phyloP scores from a whole-genome alignment of 2,113 vertebrate genomes.

The Passer montanus region DNA sequence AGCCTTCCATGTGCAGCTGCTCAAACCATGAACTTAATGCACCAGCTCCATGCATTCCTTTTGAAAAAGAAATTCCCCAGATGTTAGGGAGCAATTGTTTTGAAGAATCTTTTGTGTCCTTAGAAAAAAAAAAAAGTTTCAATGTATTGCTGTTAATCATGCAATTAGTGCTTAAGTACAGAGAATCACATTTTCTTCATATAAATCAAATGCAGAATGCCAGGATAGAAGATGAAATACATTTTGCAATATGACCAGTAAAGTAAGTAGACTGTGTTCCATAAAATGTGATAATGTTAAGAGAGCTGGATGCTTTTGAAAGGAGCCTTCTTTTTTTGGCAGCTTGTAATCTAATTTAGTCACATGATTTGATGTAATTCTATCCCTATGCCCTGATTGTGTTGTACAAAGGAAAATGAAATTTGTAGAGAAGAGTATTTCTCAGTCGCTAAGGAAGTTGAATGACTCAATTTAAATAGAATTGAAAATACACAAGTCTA shows the following conservation, averaged over 20 bases:
- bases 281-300: not conserved
- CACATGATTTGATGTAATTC: not conserved
- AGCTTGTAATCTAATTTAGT: constrained; percentile 6
- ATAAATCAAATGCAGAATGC: not conserved
- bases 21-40: not conserved
- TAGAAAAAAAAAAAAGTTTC: not conserved
- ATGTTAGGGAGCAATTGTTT: not conserved
- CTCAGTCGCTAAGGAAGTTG: not conserved
- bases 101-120: not conserved
- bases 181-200: not conserved
- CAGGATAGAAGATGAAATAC: not conserved
- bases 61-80: not conserved
- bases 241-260: not conserved
- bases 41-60: not conserved
- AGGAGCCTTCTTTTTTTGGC: not conserved
- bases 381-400: not conserved
- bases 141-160: not conserved
- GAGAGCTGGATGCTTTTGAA: not conserved
- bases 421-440: not conserved
- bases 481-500: not conserved
- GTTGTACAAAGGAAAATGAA: not conserved
- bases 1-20: not conserved
- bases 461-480: not conserved
- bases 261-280: not conserved
- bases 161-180: not conserved